Evolutionary conservation across 37 sponge, comb jelly and placozoan species (phyloP).

Genomic region (Dysidea cf. avara): DNA sequence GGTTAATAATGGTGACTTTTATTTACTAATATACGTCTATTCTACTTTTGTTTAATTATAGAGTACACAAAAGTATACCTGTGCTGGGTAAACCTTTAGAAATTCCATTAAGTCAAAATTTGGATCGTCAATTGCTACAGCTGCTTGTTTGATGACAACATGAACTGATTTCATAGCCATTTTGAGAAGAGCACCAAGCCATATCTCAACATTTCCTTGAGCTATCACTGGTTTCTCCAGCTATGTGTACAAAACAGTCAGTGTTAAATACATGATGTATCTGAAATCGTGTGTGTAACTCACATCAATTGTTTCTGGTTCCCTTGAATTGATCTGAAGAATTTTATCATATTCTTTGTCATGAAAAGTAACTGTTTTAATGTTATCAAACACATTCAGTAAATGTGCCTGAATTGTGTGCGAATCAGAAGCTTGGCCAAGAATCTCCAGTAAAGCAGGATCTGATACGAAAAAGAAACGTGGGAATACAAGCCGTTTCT

Average conservation of each 20-base stretch:
- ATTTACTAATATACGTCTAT: no score
- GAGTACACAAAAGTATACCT: slow-evolving; percentile 45
- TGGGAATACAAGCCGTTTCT: slow-evolving; percentile 93
- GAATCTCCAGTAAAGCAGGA: slow-evolving; percentile 94
- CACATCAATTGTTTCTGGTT: slow-evolving; percentile 79
- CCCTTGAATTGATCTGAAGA: slow-evolving; percentile 76
- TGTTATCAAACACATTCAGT: slow-evolving; percentile 88
- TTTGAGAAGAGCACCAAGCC: slow-evolving; percentile 86
- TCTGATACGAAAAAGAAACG: slow-evolving; percentile 99
- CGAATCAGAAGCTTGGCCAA: slow-evolving; percentile 98
- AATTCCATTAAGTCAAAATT: slow-evolving; percentile 90
- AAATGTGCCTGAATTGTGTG: slow-evolving; percentile 97
- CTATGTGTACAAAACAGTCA: slow-evolving; percentile 6
- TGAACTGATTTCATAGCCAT: slow-evolving; percentile 76
- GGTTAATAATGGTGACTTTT: no score
- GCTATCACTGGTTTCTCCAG: slow-evolving; percentile 86
- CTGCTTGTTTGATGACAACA: slow-evolving; percentile 78
- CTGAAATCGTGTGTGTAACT: no score
- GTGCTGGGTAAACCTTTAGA: slow-evolving; percentile 81
- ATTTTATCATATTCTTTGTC: slow-evolving; percentile 91
- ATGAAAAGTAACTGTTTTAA: slow-evolving; percentile 89
- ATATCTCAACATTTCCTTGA: slow-evolving; percentile 95
- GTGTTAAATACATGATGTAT: no score
- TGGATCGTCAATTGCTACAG: slow-evolving; percentile 56
- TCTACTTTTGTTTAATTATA: no score